Percentiles rank a stretch among this genome's conserved stretches.
Conservation (phyloP, 2,888 invertebrate genomes). For the Nematopogon swammerdamellus region DNA sequence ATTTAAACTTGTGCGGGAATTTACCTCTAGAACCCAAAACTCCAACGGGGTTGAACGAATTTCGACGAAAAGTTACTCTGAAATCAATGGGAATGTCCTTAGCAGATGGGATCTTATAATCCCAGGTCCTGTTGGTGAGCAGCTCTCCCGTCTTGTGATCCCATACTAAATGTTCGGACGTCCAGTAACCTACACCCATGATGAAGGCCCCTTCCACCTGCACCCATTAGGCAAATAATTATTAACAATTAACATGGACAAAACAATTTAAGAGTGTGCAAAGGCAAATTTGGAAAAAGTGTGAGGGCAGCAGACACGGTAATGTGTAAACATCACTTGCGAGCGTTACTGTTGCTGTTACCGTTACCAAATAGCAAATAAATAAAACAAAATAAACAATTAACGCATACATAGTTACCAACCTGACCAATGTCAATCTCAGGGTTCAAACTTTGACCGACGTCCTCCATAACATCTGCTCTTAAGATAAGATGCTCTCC, state of each 20-base stretch:
- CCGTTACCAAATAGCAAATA: background rate
- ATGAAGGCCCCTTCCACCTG: slow-evolving; percentile 66
- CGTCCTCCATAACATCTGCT: slow-evolving; percentile 57
- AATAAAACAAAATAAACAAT: background rate
- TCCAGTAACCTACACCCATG: slow-evolving; percentile 64
- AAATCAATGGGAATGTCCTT: slow-evolving; percentile 66
- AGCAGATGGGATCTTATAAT: slow-evolving; percentile 60
- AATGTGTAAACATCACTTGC: too few species aligned
- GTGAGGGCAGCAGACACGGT: too few species aligned
- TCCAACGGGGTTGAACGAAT: slow-evolving; percentile 52
- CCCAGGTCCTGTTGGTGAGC: slow-evolving; percentile 66
- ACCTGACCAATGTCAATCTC: slow-evolving; percentile 56
- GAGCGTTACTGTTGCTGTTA: too few species aligned
- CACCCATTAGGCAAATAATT: too few species aligned
- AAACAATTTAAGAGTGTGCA: too few species aligned
- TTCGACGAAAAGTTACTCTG: slow-evolving; percentile 53
- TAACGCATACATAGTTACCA: too few species aligned
- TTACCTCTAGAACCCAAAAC: slow-evolving; percentile 61
- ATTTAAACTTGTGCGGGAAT: too few species aligned
- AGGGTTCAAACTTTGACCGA: slow-evolving; percentile 55
- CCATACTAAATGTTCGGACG: slow-evolving; percentile 59
- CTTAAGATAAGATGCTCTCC: slow-evolving; percentile 52
- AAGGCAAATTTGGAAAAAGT: too few species aligned
- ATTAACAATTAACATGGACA: too few species aligned
- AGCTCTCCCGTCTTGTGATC: slow-evolving; percentile 55